These are phyloP conservation scores for Pampusana beccarii DNA, from an alignment of 2,113 vertebrate genomes.

Conservation along the genomic window DNA sequence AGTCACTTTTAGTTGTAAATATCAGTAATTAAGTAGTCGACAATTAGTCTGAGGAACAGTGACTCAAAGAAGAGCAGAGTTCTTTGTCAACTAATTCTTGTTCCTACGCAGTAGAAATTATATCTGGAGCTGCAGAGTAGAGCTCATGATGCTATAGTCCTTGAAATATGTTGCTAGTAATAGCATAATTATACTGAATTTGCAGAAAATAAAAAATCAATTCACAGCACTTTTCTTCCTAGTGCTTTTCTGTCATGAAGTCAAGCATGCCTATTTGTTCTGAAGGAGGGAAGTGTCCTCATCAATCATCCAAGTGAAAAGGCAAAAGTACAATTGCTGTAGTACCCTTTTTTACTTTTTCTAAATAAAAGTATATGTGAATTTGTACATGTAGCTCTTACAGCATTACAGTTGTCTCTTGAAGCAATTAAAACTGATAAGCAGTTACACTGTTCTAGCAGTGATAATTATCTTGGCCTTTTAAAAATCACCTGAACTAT, in stretches of 20 bases:
- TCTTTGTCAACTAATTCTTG: neutral
- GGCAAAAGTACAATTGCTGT: neutral
- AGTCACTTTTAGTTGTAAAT: neutral
- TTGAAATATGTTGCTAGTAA: neutral
- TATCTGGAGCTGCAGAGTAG: neutral
- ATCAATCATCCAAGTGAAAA: neutral
- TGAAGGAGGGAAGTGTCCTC: neutral
- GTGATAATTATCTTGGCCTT: neutral
- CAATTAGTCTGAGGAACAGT: neutral
- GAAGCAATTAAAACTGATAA: neutral
- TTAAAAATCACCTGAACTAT: neutral
- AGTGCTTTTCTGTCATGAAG: neutral
- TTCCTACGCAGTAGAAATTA: neutral
- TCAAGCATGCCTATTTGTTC: neutral
- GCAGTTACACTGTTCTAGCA: neutral
- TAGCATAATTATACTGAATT: neutral
- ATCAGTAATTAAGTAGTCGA: neutral
- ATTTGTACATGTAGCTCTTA: neutral
- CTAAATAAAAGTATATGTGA: neutral
- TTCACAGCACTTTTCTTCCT: neutral
- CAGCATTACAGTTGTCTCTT: neutral
- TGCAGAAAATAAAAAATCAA: neutral
- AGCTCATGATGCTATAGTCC: neutral
- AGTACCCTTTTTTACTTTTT: neutral
- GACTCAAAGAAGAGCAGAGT: neutral